These are phyloP conservation scores for Bothrops jararaca DNA, from an alignment of 2,113 vertebrate genomes.

Conservation along the genomic window DNA sequence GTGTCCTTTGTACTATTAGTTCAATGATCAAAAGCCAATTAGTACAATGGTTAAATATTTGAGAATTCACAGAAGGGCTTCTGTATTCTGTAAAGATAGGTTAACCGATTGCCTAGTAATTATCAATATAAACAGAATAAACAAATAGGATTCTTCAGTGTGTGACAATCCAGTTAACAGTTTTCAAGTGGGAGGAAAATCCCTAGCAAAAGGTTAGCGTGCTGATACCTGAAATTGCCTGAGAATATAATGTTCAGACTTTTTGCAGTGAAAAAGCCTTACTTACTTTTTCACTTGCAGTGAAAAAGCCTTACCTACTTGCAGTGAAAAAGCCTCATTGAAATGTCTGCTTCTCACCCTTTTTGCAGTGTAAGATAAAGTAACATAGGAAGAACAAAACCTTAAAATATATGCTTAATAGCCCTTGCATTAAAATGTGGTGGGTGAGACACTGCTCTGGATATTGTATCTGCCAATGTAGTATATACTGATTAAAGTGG, in stretches of 20 bases:
- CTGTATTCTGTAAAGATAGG: conserved; percentile 10
- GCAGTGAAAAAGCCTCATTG: conserved; percentile 14
- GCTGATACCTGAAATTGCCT: conserved; percentile 28
- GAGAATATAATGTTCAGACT: not conserved
- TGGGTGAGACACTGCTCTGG: not conserved
- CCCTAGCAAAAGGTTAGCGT: not conserved
- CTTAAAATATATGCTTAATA: conserved; percentile 46
- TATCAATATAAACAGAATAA: conserved; percentile 25
- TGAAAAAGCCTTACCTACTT: no score
- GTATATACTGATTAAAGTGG: not conserved
- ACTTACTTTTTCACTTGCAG: no score
- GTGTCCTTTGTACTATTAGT: not conserved
- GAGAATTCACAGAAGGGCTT: not conserved
- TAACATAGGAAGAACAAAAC: conserved; percentile 18
- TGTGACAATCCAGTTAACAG: not conserved
- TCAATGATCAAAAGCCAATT: not conserved
- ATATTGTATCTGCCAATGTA: not conserved
- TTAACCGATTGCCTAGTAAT: conserved; percentile 17
- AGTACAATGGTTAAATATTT: not conserved
- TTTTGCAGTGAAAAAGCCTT: conserved; percentile 22
- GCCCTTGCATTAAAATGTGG: rapidly evolving
- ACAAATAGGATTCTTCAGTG: conserved; percentile 6
- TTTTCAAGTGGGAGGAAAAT: conserved; percentile 39
- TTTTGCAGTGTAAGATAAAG: not conserved
- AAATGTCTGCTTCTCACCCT: conserved; percentile 27